Percentiles rank a stretch among this genome's conserved stretches.
Evolutionary conservation across 2,888 invertebrate genomes (phyloP).

Genomic region (Rotaria sp.): DNA sequence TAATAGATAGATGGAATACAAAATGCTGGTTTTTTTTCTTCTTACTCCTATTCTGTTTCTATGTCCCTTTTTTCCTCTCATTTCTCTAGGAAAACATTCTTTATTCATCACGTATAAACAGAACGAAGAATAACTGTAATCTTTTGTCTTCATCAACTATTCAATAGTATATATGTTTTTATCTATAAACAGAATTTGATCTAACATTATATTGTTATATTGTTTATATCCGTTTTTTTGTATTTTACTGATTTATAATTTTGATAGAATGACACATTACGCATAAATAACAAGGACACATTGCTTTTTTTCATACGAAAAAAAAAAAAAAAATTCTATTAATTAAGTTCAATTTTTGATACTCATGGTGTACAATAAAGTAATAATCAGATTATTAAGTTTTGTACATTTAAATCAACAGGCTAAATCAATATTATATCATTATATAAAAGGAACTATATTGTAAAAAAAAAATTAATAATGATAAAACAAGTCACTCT

Average conservation of each 20-base stretch:
- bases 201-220: too few species aligned
- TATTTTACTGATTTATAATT: neutral
- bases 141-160: neutral
- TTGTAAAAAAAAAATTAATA: neutral
- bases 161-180: neutral
- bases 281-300: too few species aligned
- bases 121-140: neutral
- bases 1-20: neutral
- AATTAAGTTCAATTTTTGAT: too few species aligned
- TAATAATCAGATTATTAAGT: neutral
- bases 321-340: too few species aligned
- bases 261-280: neutral
- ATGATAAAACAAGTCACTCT: slow-evolving; percentile 3
- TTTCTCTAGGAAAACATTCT: neutral
- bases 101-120: neutral
- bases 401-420: neutral
- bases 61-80: neutral
- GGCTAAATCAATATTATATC: neutral
- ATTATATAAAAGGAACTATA: neutral
- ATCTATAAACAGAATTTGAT: neutral
- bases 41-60: neutral
- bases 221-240: neutral
- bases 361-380: too few species aligned
- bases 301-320: too few species aligned
- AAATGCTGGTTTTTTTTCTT: neutral